phyloP scores from a whole-genome alignment of 2,888 invertebrate species.

The Camponotus fellah region DNA sequence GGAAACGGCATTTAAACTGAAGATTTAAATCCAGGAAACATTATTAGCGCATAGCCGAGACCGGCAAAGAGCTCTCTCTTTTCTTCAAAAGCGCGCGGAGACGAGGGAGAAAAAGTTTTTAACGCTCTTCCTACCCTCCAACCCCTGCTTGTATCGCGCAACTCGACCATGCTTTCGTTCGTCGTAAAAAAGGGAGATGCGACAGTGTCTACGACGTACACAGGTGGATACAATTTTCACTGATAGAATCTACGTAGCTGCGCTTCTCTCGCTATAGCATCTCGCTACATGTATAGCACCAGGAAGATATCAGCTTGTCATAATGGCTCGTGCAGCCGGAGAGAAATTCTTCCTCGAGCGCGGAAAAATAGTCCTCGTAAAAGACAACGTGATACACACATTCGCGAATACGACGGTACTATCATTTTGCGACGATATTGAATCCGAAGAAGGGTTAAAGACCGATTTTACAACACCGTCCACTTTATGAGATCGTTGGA shows the following conservation, averaged over 20 bases:
- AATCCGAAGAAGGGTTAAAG: constrained; percentile 47
- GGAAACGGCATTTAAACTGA: not conserved
- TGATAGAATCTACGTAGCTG: constrained; percentile 65
- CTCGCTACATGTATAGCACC: not conserved
- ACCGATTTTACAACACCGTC: constrained; percentile 46
- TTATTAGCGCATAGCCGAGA: constrained; percentile 31
- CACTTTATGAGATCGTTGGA: constrained; percentile 39
- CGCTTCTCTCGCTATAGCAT: not conserved
- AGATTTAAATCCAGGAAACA: constrained; percentile 39
- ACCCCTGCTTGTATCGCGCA: constrained; percentile 33
- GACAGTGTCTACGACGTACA: constrained; percentile 66
- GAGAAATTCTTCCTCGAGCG: constrained; percentile 40
- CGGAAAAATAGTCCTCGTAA: constrained; percentile 1
- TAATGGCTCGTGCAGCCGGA: constrained; percentile 12
- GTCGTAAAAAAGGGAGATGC: constrained; percentile 60
- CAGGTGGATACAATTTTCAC: constrained; percentile 72
- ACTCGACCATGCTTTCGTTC: constrained; percentile 14
- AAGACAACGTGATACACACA: not conserved
- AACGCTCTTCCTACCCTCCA: constrained; percentile 56
- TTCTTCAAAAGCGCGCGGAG: constrained; percentile 42
- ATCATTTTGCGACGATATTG: constrained; percentile 61
- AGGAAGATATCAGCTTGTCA: constrained; percentile 52
- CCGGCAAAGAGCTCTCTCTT: constrained; percentile 2
- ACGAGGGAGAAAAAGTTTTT: constrained; percentile 73
- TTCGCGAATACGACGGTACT: constrained; percentile 23